Base-by-base conservation (phyloP, 2,797 vertebrate species). In the Craterocephalus amniculus region DNA sequence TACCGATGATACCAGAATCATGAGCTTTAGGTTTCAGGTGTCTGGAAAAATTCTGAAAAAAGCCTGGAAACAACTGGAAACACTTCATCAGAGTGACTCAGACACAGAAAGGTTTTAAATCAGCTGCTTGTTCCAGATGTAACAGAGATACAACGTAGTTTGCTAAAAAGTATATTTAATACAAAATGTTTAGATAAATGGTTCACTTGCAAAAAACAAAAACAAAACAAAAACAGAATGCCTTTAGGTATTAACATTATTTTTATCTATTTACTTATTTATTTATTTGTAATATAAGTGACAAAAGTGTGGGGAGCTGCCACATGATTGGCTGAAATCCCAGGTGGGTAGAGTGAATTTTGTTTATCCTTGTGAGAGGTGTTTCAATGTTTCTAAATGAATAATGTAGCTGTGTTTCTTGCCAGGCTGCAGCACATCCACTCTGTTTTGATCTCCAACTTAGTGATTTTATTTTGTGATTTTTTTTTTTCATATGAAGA, bases 1-100 rank as follows among this genome's bases (percentile, higher is more conserved):
- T 83, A 85, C 80, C 78, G 69, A 40, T 32, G 77, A 85, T 83
- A 70, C 63, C 78, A 81, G 80, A 69, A 77, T 81, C 80, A 82
- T 71, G 71, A 82, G 79, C 54, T 76, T 56, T 34, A 18, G 62
- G 70, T 83, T 76, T 70, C 80, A 79, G 54, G 73, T 62, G 56
- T 68, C 51, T 64, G 73, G 66, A 74, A 80, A 87, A 68, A 40
- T 51, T 70, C 49, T 52, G 66, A 58, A 75, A 63, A 83, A 55
- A 74, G 9, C 22, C 35, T 79, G 66, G 70, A 83, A 70, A 66
- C 64, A 82, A 82, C 79, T 90, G 82, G 78, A 86, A 83, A 64
- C 63, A 80, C 85, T 83, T 77, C 27, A 31, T 86, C 65, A 81
- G 69, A 69, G 74, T 20, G 52, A 77, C 61, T 65, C 20, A 35